These are phyloP conservation scores for Rhinopithecus roxellana DNA, from an alignment of 2,113 vertebrate species.

Conservation along the genomic window DNA sequence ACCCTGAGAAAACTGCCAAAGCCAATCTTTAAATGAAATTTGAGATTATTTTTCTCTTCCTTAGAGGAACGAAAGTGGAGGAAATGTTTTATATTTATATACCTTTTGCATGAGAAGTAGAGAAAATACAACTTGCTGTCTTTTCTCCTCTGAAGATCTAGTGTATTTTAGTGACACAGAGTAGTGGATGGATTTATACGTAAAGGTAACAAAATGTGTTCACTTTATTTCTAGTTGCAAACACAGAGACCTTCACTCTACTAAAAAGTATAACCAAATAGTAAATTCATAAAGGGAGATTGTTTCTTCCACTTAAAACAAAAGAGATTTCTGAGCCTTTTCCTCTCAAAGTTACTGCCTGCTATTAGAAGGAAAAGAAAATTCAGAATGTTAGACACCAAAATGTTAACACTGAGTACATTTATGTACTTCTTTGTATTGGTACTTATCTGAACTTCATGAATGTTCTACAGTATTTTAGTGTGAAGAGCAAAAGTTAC, in stretches of 20 bases:
- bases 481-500: neutral
- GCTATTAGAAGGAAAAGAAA: neutral
- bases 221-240: conserved; percentile 40
- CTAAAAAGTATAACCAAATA: neutral
- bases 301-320: neutral
- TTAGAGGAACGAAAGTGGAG: neutral
- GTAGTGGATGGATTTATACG: neutral
- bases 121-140: neutral
- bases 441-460: neutral
- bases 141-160: neutral
- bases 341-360: neutral
- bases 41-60: neutral
- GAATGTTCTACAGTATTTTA: neutral
- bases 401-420: neutral
- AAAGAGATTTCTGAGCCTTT: conserved; percentile 16
- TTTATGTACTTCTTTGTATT: neutral
- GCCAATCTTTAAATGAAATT: conserved; percentile 21
- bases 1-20: neutral
- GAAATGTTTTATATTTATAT: neutral
- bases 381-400: neutral
- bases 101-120: neutral
- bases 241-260: neutral
- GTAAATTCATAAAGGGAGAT: neutral
- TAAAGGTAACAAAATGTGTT: neutral
- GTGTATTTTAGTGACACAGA: conserved; percentile 20